Base-by-base conservation (phyloP, 2,797 vertebrate genomes). In the Hemitrygon akajei region DNA sequence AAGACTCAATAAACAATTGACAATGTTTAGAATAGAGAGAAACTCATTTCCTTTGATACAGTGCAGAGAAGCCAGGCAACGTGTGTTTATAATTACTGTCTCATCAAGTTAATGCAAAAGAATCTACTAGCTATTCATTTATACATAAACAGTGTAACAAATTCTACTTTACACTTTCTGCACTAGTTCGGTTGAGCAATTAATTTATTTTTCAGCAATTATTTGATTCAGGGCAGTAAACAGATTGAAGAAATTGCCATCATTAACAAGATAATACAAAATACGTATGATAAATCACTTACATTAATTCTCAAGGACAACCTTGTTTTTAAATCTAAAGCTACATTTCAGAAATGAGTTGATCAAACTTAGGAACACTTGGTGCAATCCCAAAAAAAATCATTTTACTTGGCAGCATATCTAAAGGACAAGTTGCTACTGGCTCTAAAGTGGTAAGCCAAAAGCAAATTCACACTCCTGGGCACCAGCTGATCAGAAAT, bases 11-110 rank as follows among this genome's bases (percentile, higher is more conserved):
- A 97, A 97, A 97, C 97, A 97, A 97, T 97, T 97, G 97, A 96
- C 96, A 97, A 94, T 97, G 97, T 98, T 97, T 97, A 96, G 97
- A 96, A 96, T 97, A 97, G 95, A 97, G 96, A 96, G 96, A 95
- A 96, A 95, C 96, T 97, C 96, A 96, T 96, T 97, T 97, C 96
- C 97, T 97, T 97, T 97, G 96, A 97, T 96, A 96, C 96, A 96
- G 96, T 96, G 95, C 95, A 96, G 95, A 94, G 96, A 97, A 97
- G 96, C 96, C 95, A 95, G 96, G 95, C 96, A 95, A 96, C 96
- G 97, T 97, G 95, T 97, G 97, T 97, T 97, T 97, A 97, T 97
- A 97, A 97, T 97, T 96, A 97, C 96, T 96, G 97, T 96, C 96
- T 96, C 95, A 94, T 97, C 96, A 96, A 95, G 96, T 96, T 96